These are phyloP conservation scores for Anadara kagoshimensis DNA, from an alignment of 1,140 invertebrate genomes.

Conservation along the genomic window DNA sequence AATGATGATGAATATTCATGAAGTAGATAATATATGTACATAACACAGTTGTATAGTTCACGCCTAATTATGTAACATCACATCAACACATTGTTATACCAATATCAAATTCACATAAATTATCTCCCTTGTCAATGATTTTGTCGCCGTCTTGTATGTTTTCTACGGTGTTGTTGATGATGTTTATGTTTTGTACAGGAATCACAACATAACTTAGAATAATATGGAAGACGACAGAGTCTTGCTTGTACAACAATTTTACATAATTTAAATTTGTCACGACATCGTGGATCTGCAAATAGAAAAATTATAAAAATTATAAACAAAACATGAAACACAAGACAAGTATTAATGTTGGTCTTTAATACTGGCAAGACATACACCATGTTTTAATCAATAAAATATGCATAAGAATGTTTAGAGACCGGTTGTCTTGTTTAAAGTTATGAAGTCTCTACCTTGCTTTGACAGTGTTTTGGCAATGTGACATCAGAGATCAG, in stretches of 20 bases:
- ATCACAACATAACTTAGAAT: conserved; percentile 62
- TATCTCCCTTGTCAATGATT: too few relatives aligned
- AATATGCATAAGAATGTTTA: not conserved
- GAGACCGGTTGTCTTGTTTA: not conserved
- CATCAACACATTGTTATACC: too few relatives aligned
- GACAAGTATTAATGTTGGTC: not conserved
- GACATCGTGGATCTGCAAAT: conserved; percentile 76
- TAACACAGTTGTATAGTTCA: too few relatives aligned
- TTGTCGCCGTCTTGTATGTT: not conserved
- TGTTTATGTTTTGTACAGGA: conserved; percentile 56
- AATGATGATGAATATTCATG: too few relatives aligned
- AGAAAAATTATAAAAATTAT: conserved; percentile 19
- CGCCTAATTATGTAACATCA: too few relatives aligned
- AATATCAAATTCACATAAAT: too few relatives aligned
- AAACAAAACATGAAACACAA: not conserved
- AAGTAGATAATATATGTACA: too few relatives aligned
- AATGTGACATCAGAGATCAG: too few relatives aligned
- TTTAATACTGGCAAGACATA: not conserved
- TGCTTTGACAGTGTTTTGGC: too few relatives aligned
- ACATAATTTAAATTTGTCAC: conserved; percentile 76
- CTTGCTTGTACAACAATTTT: conserved; percentile 62
- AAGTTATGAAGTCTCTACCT: not conserved
- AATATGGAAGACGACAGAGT: conserved; percentile 60
- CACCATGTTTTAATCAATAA: not conserved
- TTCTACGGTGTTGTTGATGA: not conserved